phyloP scores from a whole-genome alignment of 2,797 vertebrate genomes.

The Trachurus trachurus region DNA sequence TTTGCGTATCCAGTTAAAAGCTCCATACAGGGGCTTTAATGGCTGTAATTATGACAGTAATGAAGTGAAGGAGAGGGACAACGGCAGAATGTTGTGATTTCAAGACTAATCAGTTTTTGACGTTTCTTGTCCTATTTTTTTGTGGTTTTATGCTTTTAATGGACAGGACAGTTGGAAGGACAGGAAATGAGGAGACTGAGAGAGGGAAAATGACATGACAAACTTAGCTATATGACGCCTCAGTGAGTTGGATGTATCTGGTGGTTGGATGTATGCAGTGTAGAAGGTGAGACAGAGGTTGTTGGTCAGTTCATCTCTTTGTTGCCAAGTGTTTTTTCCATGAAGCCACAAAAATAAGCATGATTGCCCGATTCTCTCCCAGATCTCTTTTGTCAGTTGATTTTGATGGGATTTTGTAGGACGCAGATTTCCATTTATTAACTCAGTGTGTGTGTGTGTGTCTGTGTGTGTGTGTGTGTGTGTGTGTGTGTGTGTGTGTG shows the following conservation, averaged over 20 bases:
- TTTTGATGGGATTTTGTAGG: slow-evolving; percentile 84
- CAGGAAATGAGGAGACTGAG: too few relatives aligned
- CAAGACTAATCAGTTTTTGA: background rate
- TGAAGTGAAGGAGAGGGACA: background rate
- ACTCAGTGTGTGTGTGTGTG: slow-evolving; percentile 69
- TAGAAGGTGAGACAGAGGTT: background rate
- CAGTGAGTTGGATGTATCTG: background rate
- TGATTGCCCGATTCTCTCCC: slow-evolving; percentile 82
- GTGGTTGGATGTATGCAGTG: background rate
- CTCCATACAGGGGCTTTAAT: too few relatives aligned
- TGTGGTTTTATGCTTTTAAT: too few relatives aligned
- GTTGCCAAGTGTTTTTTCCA: slow-evolving; percentile 77
- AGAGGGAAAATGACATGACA: too few relatives aligned
- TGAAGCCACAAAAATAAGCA: slow-evolving; percentile 72
- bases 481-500: slow-evolving; percentile 10
- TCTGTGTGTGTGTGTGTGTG: slow-evolving; percentile 48
- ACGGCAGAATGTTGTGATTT: background rate
- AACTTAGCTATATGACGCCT: too few relatives aligned
- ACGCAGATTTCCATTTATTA: slow-evolving; percentile 78
- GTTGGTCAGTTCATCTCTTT: slow-evolving; percentile 56
- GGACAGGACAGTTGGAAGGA: too few relatives aligned
- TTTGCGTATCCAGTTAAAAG: too few relatives aligned
- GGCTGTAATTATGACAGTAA: background rate
- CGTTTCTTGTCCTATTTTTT: too few relatives aligned
- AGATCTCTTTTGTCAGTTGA: slow-evolving; percentile 77